phyloP scores from a whole-genome alignment of 2,113 vertebrate species.

The Elephantulus edwardii region DNA sequence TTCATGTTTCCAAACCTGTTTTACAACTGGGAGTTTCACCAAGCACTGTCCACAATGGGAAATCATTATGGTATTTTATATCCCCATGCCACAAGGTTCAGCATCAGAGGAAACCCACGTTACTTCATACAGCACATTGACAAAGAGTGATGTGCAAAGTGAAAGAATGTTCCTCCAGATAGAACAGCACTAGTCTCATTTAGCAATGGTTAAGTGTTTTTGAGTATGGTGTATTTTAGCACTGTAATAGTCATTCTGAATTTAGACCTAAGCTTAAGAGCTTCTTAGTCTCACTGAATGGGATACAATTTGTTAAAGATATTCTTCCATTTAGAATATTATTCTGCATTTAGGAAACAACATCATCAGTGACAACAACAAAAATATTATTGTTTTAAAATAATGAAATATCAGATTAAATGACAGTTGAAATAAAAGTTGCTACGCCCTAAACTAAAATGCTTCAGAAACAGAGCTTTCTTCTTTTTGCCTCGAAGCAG shows the following conservation, averaged over 20 bases:
- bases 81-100: too few relatives aligned
- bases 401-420: background rate
- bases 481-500: background rate
- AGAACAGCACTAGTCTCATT: too few relatives aligned
- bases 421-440: background rate
- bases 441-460: background rate
- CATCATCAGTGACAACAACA: background rate
- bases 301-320: background rate
- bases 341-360: slow-evolving; percentile 29
- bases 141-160: too few relatives aligned
- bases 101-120: too few relatives aligned
- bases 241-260: background rate
- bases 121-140: too few relatives aligned
- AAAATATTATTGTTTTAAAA: slow-evolving; percentile 5
- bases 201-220: too few relatives aligned
- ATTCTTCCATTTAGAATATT: background rate
- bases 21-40: too few relatives aligned
- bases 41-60: too few relatives aligned
- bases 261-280: background rate
- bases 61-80: too few relatives aligned
- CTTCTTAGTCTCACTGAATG: background rate
- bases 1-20: too few relatives aligned
- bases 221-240: too few relatives aligned
- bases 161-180: too few relatives aligned
- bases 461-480: background rate